Percentiles rank a stretch among this genome's conserved stretches.
Evolutionary conservation across 2,113 vertebrate genomes (phyloP).

Genomic region (Orcinus orca): DNA sequence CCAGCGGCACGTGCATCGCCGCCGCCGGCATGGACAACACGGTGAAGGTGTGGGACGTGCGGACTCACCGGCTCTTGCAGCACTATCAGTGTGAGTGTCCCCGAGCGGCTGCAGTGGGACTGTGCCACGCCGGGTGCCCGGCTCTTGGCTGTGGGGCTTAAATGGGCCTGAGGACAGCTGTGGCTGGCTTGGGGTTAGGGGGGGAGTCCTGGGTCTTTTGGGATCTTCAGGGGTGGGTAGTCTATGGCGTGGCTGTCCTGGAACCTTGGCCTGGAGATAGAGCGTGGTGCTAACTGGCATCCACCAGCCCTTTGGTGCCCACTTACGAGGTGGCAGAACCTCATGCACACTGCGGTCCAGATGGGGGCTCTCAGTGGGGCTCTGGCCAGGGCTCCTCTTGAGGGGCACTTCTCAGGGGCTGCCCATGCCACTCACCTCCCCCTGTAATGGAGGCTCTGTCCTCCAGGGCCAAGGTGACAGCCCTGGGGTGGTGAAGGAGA

Average conservation of each 20-base stretch:
- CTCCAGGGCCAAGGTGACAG: neutral
- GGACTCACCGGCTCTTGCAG: constrained; percentile 94
- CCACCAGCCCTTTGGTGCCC: neutral
- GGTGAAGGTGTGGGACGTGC: constrained; percentile 96
- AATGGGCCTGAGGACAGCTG: neutral
- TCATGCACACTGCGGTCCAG: neutral
- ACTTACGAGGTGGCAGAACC: neutral
- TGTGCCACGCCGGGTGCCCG: fast-evolving
- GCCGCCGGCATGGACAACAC: constrained; percentile 92
- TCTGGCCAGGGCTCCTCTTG: neutral
- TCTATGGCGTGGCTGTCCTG: neutral
- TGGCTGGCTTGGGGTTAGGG: neutral
- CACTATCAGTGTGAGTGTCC: constrained; percentile 92
- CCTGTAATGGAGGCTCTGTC: neutral
- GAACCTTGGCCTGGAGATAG: neutral
- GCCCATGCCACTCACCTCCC: neutral
- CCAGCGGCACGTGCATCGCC: constrained; percentile 93
- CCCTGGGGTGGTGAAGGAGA: neutral
- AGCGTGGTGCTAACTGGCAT: neutral
- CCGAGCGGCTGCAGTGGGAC: fast-evolving
- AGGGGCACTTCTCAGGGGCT: neutral
- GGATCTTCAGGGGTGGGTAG: neutral
- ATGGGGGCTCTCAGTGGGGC: no score
- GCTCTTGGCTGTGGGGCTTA: fast-evolving
- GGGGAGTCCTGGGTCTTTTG: neutral